A percentile compares a stretch with the other conserved stretches of the same genome.
phyloP scores from a whole-genome alignment of 2,113 vertebrate genomes.

The Bolborhynchus lineola region DNA sequence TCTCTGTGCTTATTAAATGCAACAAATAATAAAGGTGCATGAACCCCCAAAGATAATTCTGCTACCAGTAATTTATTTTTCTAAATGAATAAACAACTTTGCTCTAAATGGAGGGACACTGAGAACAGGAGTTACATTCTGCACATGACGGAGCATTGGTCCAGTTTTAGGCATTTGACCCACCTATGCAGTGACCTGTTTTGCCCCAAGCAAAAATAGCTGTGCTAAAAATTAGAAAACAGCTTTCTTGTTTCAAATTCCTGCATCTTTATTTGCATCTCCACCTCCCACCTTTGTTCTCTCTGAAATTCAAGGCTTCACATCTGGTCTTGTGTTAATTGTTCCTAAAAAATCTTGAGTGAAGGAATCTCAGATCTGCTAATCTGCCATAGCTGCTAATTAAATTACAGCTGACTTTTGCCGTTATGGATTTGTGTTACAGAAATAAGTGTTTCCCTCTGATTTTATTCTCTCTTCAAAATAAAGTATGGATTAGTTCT shows the following conservation, averaged over 20 bases:
- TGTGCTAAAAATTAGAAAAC: neutral
- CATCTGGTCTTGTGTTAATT: constrained; percentile 47
- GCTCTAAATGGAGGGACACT: neutral
- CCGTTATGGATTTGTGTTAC: neutral
- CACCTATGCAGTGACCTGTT: neutral
- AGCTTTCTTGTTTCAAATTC: neutral
- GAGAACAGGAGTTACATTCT: neutral
- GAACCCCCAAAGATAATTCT: neutral
- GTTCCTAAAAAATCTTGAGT: neutral
- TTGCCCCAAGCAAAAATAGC: neutral
- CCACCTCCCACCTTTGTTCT: constrained; percentile 1
- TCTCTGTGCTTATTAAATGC: neutral
- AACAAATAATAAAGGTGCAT: neutral
- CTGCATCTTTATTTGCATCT: neutral
- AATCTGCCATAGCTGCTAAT: constrained; percentile 42
- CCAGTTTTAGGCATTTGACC: neutral
- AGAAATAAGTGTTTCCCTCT: constrained; percentile 24
- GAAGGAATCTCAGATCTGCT: constrained; percentile 18
- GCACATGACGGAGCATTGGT: neutral
- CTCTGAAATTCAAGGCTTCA: constrained; percentile 30
- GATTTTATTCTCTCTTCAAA: neutral
- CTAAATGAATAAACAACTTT: neutral
- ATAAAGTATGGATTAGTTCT: neutral
- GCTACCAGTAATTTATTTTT: neutral
- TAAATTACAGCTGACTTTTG: constrained; percentile 46